A percentile compares a stretch with the other conserved stretches of the same genome.
Evolutionary conservation across 2,797 vertebrate genomes (phyloP).

Genomic region (Enteromius afrohamiltoni): DNA sequence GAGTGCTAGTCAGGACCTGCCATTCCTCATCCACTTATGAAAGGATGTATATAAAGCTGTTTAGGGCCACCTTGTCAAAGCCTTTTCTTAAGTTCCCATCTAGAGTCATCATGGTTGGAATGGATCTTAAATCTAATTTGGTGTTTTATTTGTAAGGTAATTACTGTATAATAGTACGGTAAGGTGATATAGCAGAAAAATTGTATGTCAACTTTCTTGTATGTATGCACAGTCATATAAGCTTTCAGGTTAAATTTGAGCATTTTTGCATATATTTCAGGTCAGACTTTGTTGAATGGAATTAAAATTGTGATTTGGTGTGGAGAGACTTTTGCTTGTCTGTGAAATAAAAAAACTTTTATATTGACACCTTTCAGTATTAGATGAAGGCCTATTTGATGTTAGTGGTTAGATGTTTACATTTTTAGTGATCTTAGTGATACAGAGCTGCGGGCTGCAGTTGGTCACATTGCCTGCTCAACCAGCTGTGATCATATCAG

Average conservation of each 20-base stretch:
- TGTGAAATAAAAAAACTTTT: too few relatives aligned
- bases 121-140: background rate
- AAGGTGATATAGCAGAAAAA: background rate
- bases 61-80: background rate
- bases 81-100: background rate
- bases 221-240: background rate
- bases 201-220: background rate
- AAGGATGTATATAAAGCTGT: background rate
- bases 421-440: background rate
- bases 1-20: background rate
- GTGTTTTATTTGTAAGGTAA: background rate
- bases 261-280: background rate
- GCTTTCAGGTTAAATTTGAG: too few relatives aligned
- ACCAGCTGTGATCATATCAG: background rate
- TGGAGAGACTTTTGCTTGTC: background rate
- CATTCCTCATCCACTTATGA: constrained; percentile 28
- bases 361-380: too few relatives aligned
- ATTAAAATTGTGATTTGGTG: background rate
- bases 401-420: background rate
- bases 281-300: background rate
- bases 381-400: background rate
- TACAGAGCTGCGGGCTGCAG: background rate
- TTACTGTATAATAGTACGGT: background rate
- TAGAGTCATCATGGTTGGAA: background rate
- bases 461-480: background rate